Percentiles rank a stretch among this genome's conserved stretches.
Conservation (phyloP, 2,888 invertebrate genomes). For the Mermis nigrescens region DNA sequence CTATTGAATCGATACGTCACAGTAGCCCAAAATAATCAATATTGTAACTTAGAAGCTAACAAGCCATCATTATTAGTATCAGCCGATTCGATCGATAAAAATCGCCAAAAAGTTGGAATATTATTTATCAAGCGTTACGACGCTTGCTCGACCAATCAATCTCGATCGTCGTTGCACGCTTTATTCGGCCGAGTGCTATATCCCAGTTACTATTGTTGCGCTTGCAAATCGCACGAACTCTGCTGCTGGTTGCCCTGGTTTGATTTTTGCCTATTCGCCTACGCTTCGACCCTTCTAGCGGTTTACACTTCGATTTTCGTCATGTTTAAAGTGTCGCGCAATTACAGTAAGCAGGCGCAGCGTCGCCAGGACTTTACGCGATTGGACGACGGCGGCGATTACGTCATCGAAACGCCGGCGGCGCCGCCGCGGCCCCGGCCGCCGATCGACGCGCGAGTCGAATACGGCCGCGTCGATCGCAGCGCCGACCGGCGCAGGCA, state of each 20-base stretch:
- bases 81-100: too few species aligned
- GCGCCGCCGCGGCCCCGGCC: background rate
- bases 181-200: too few species aligned
- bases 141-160: too few species aligned
- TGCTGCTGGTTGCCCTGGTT: background rate
- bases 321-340: conserved; percentile 44
- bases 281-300: background rate
- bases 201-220: background rate
- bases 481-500: conserved; percentile 18
- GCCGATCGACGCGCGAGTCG: background rate
- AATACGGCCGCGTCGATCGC: background rate
- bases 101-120: too few species aligned
- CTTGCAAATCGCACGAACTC: background rate
- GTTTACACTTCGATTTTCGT: background rate
- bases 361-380: conserved; percentile 25
- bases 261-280: background rate
- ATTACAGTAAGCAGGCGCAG: conserved; percentile 36
- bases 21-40: too few species aligned
- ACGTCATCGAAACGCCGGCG: too few species aligned
- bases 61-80: too few species aligned
- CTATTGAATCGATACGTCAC: background rate
- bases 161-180: too few species aligned
- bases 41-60: too few species aligned
- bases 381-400: too few species aligned
- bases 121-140: too few species aligned